phyloP scores from a whole-genome alignment of 2,797 vertebrate genomes.

The Schizothorax lantsangensis region DNA sequence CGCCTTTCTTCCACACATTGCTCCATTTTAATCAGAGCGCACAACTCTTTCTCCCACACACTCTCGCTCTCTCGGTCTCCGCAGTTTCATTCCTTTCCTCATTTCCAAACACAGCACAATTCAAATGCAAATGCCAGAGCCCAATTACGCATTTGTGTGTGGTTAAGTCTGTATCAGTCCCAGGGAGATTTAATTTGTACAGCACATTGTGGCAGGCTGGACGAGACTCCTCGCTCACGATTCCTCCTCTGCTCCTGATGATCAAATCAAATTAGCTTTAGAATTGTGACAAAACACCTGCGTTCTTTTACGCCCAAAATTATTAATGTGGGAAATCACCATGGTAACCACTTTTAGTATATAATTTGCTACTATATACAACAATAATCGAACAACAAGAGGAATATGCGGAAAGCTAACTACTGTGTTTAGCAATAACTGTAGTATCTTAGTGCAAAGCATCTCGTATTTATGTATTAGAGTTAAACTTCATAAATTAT shows the following conservation, averaged over 20 bases:
- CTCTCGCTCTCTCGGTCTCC: conserved; percentile 28
- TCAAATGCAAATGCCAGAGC: conserved; percentile 77
- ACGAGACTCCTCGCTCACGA: conserved; percentile 62
- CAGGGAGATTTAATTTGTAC: conserved; percentile 67
- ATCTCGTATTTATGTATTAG: not conserved
- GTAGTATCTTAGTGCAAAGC: not conserved
- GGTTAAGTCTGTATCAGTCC: conserved; percentile 72
- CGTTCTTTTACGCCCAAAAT: not conserved
- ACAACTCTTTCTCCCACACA: conserved; percentile 34
- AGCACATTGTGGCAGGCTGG: conserved; percentile 67
- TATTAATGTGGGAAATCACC: not conserved
- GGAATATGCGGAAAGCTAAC: not conserved
- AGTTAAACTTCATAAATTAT: not conserved
- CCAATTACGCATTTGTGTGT: conserved; percentile 74
- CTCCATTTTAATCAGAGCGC: conserved; percentile 62
- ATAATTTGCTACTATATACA: not conserved
- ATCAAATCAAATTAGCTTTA: conserved; percentile 24
- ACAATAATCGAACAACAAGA: not conserved
- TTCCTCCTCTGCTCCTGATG: conserved; percentile 16
- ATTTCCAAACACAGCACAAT: conserved; percentile 66
- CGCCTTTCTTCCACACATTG: conserved; percentile 37
- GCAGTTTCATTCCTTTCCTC: conserved; percentile 31
- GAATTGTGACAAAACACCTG: conserved; percentile 6
- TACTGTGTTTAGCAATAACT: not conserved
- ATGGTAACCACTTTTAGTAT: not conserved